phyloP scores from a whole-genome alignment of 2,888 invertebrate species.

The Mimas tiliae region DNA sequence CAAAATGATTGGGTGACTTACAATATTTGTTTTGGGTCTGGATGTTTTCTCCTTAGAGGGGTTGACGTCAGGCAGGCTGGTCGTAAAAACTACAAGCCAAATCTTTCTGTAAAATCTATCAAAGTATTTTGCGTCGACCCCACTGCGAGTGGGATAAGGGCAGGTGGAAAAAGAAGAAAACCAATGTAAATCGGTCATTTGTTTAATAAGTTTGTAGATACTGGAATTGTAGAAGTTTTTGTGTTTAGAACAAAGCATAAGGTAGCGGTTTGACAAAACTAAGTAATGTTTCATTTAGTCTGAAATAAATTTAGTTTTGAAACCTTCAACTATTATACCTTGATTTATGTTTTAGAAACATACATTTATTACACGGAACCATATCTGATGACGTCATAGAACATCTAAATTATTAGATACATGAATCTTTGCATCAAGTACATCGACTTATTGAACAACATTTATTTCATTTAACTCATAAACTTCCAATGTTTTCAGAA shows the following conservation, averaged over 20 bases:
- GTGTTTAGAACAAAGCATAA: neutral
- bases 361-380: constrained; percentile 1
- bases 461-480: constrained; percentile 32
- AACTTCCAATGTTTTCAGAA: constrained; percentile 44
- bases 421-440: neutral
- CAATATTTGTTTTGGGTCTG: too few species aligned
- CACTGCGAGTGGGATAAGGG: too few species aligned
- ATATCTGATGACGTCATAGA: neutral
- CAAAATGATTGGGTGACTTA: too few species aligned
- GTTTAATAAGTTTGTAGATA: neutral
- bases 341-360: neutral
- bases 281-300: too few species aligned
- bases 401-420: neutral
- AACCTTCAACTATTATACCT: neutral
- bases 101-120: too few species aligned
- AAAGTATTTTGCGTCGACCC: too few species aligned
- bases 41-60: too few species aligned
- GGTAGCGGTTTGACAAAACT: neutral
- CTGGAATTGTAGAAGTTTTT: neutral
- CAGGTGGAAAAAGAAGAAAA: too few species aligned
- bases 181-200: neutral
- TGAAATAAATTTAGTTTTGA: too few species aligned
- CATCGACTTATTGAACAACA: neutral
- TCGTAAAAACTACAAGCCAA: too few species aligned
- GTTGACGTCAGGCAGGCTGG: too few species aligned